Conservation (phyloP, 2,113 vertebrate genomes). For the Cyanoderma ruficeps region DNA sequence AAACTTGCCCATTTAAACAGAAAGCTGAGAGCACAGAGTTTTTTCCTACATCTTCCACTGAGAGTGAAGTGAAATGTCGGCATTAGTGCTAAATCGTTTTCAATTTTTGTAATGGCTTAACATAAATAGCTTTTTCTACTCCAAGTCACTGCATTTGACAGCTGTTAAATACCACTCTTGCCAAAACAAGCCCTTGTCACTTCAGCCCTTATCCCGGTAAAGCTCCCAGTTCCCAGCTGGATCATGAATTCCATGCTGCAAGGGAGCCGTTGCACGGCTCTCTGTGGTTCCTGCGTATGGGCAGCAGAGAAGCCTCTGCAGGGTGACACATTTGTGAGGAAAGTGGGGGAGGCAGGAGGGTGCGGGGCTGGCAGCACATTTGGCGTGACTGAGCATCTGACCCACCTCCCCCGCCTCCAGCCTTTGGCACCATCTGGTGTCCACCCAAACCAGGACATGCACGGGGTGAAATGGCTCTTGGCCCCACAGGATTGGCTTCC, state of each 20-base stretch:
- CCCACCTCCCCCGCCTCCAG: neutral
- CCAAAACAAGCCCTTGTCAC: neutral
- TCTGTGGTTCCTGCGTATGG: accelerated
- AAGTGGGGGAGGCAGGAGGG: neutral
- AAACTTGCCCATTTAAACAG: constrained; percentile 13
- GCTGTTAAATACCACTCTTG: neutral
- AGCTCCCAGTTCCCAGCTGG: neutral
- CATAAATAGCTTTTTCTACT: constrained; percentile 24
- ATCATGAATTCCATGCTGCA: neutral
- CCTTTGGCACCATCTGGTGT: neutral
- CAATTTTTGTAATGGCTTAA: constrained; percentile 20
- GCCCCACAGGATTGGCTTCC: neutral
- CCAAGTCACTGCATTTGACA: neutral
- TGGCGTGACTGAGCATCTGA: accelerated
- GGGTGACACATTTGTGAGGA: neutral
- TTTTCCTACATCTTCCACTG: neutral
- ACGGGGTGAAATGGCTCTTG: neutral
- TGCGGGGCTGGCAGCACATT: neutral
- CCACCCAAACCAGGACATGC: neutral
- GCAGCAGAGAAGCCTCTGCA: neutral
- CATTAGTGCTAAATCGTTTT: constrained; percentile 8
- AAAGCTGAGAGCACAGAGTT: neutral
- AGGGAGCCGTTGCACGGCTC: neutral
- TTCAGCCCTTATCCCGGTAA: neutral
- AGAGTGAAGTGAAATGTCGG: neutral